Percentiles rank a stretch among this genome's conserved stretches.
Evolutionary conservation across 2,113 vertebrate genomes (phyloP).

Genomic region (Marmota flaviventris): DNA sequence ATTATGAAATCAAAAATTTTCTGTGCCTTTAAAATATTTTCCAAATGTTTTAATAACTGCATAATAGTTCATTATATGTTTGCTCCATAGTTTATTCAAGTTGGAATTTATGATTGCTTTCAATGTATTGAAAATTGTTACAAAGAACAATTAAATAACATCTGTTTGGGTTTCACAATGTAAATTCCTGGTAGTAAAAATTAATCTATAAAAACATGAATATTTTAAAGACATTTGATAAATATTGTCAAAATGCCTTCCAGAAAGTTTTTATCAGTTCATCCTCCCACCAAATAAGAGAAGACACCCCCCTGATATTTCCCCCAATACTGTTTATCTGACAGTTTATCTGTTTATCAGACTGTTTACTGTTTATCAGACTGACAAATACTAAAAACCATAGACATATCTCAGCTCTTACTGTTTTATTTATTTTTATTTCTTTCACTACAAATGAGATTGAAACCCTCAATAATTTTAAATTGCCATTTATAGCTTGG

Average conservation of each 20-base stretch:
- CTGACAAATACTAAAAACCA: not conserved
- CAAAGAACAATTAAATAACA: not conserved
- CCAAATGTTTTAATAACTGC: conserved; percentile 4
- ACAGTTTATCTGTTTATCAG: not conserved
- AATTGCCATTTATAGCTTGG: not conserved
- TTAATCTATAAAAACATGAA: conserved; percentile 10
- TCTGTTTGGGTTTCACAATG: not conserved
- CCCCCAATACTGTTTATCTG: not conserved
- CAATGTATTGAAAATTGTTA: not conserved
- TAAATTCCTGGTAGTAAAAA: conserved; percentile 12
- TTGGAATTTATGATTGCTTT: conserved; percentile 24
- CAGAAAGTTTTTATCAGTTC: not conserved
- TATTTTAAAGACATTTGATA: conserved; percentile 15
- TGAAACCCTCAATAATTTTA: conserved; percentile 36
- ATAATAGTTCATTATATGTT: not conserved
- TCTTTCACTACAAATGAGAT: not conserved
- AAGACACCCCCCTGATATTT: not conserved
- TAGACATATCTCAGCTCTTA: not conserved
- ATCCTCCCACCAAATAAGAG: not conserved
- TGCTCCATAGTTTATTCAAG: not conserved
- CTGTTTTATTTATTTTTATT: conserved; percentile 5
- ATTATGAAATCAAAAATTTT: conserved; percentile 34
- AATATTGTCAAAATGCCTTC: conserved; percentile 22
- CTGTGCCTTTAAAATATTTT: conserved; percentile 31
- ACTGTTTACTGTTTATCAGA: not conserved